Conservation (phyloP, 92 coral and sea anemone genomes). For the Actinernus sp. region DNA sequence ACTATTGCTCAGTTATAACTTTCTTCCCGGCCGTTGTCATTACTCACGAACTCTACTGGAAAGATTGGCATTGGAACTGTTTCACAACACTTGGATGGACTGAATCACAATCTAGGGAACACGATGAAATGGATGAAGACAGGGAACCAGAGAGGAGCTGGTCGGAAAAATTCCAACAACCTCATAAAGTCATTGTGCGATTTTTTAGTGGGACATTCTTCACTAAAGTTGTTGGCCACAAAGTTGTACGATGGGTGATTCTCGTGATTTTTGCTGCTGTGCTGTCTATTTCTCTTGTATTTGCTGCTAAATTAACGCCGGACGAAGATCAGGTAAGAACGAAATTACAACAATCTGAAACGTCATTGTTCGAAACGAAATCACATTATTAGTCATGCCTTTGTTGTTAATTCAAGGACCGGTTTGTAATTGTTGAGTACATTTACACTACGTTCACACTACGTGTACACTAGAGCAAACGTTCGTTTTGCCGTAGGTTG, state of each 20-base stretch:
- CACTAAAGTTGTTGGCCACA: conserved; percentile 78
- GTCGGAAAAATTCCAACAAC: conserved; percentile 69
- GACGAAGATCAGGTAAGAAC: conserved; percentile 91
- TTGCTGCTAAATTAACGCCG: conserved; percentile 87
- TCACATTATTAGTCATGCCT: no score
- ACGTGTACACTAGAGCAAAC: no score
- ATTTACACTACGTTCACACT: no score
- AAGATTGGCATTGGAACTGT: conserved; percentile 67
- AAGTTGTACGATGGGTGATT: conserved; percentile 87
- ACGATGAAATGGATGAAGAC: conserved; percentile 22
- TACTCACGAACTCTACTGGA: conserved; percentile 84
- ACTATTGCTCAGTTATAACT: conserved; percentile 84
- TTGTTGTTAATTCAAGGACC: no score
- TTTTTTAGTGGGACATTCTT: conserved; percentile 78
- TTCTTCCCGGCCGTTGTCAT: conserved; percentile 90
- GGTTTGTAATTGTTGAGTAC: no score
- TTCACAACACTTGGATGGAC: conserved; percentile 44
- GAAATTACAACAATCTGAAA: no score
- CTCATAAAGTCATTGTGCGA: conserved; percentile 60
- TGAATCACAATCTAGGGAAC: conserved; percentile 18
- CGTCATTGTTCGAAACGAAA: no score
- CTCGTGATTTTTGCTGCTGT: conserved; percentile 67
- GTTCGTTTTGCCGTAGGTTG: no score
- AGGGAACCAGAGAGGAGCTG: conserved; percentile 31
- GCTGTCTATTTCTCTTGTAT: conserved; percentile 69